Evolutionary conservation across 2,888 invertebrate genomes (phyloP).

Genomic region (Tenthredo distinguenda): DNA sequence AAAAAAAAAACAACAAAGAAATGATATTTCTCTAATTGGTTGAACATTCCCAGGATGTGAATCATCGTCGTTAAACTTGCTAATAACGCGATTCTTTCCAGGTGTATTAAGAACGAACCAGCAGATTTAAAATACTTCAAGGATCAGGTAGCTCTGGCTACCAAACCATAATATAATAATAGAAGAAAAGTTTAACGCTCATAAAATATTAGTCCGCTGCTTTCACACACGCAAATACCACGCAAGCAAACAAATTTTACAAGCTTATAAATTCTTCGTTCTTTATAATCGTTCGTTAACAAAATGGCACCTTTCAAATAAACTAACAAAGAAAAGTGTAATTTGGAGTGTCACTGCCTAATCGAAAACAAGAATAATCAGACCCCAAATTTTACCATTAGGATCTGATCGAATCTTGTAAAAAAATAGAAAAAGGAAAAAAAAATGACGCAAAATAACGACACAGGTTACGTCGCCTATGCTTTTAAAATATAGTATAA

Average conservation of each 20-base stretch:
- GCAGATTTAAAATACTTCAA: slow-evolving; percentile 3
- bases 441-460: slow-evolving; percentile 13
- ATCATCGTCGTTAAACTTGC: slow-evolving; percentile 38
- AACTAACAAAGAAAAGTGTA: slow-evolving; percentile 16
- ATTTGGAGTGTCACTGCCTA: neutral
- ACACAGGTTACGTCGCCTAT: neutral
- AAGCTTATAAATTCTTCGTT: slow-evolving; percentile 27
- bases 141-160: slow-evolving; percentile 38
- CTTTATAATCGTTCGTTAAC: neutral
- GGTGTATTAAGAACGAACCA: slow-evolving; percentile 32
- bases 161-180: slow-evolving; percentile 15
- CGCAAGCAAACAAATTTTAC: neutral
- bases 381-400: too few relatives aligned
- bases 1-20: slow-evolving; percentile 1
- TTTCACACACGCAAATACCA: slow-evolving; percentile 12
- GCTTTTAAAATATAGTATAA: neutral
- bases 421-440: neutral
- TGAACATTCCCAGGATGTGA: slow-evolving; percentile 37
- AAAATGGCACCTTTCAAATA: slow-evolving; percentile 34
- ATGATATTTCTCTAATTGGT: slow-evolving; percentile 36
- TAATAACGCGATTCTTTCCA: slow-evolving; percentile 46
- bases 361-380: neutral
- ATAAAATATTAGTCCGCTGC: neutral
- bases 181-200: neutral
- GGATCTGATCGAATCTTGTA: neutral